Percentiles rank a stretch among this genome's conserved stretches.
Conservation (phyloP, 2,888 invertebrate species). For the Tyria jacobaeae region DNA sequence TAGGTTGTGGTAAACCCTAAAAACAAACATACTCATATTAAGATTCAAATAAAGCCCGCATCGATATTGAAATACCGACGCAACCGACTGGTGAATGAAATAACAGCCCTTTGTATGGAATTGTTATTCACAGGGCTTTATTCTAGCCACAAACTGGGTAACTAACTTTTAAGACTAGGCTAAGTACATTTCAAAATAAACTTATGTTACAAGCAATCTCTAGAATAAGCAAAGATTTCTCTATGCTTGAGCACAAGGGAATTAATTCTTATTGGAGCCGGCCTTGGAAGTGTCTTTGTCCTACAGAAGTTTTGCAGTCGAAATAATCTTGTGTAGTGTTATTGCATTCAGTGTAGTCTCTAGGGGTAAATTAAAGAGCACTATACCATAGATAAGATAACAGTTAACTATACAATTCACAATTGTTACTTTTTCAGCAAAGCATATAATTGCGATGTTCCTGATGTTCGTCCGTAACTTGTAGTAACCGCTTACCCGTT, state of each 20-base stretch:
- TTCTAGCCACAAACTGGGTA: neutral
- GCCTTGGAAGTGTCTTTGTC: neutral
- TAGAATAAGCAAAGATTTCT: neutral
- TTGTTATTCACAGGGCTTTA: neutral
- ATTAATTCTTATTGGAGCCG: neutral
- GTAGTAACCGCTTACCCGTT: too few species aligned
- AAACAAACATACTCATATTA: slow-evolving; percentile 2
- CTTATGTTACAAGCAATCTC: neutral
- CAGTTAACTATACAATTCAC: too few species aligned
- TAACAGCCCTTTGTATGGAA: neutral
- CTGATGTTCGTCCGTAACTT: too few species aligned
- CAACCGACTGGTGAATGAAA: neutral
- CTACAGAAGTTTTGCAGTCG: neutral
- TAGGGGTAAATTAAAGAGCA: neutral
- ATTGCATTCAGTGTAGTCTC: neutral
- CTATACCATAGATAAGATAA: too few species aligned
- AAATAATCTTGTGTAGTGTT: neutral
- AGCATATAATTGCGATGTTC: too few species aligned
- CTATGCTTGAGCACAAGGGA: neutral
- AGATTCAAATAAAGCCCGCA: neutral
- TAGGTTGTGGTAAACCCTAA: slow-evolving; percentile 1
- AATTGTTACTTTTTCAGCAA: too few species aligned
- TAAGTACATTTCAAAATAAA: neutral
- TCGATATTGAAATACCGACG: neutral
- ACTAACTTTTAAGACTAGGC: neutral